Evolutionary conservation across 1,140 invertebrate species (phyloP), one percentile per base, ranked within the genome.

Genomic region (Macrocentrus cingulum): DNA sequence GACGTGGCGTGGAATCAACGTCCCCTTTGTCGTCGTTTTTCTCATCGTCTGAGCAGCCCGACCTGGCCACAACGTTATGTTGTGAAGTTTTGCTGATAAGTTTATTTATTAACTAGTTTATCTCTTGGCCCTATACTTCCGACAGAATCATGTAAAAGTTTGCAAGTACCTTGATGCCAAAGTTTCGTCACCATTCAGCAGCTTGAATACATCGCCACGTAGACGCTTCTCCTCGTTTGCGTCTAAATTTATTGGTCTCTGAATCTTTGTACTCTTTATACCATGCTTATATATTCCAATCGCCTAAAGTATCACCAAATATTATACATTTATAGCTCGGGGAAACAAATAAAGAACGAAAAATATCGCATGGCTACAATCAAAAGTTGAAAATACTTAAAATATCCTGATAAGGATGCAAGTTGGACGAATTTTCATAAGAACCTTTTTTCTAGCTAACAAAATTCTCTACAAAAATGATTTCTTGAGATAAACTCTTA

Each of bases 231-330:
- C 44, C 15, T 59, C 60, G 37, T 56, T 11, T 1, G 60, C 8
- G 18, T 11, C 8, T 7, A 41, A 2, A 41, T 29, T 23, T 59
- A 52, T 50, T 54, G 19, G 1, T 59, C 53, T 58, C 22, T 56
- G 50, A 11, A 65, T 13, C 22, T 63, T 61, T 44, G 59, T 60
- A 13, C 63, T 55, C 56, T 49, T 63, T 8, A 54, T 59, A 18
- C 66, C 66, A 39, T 60, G 64, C 56, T 60, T 54, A 39, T 56
- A 68, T 23, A 64, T 51, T 6, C 64, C 66, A 44, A 67, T 44
- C 7, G 46, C 39, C 66, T 67, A 22, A 51, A 59, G 52, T 29
- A 44, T 15, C 39, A 37, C 8, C 48, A 19, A 8, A 29, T 53
- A 34, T n/a, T n/a, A n/a, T n/a, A n/a, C n/a, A n/a, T n/a, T n/a